Evolutionary conservation across 2,888 invertebrate species (phyloP).

Genomic region (Eremobia ochroleuca): DNA sequence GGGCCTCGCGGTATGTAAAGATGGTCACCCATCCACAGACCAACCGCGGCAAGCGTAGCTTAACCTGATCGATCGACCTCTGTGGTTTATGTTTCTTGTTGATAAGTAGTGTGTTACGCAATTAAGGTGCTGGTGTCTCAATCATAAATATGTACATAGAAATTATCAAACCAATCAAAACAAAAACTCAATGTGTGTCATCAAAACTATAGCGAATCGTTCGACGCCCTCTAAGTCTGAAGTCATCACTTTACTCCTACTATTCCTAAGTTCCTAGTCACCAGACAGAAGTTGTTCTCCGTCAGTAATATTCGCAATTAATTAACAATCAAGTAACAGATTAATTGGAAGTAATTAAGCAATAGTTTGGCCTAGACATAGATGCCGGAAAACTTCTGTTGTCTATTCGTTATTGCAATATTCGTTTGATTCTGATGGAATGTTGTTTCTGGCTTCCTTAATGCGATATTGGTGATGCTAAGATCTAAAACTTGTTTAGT

Average conservation of each 20-base stretch:
- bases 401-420: constrained; percentile 4
- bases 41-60: too few species aligned
- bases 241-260: constrained; percentile 22
- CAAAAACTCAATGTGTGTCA: too few species aligned
- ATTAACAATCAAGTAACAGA: neutral
- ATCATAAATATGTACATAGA: too few species aligned
- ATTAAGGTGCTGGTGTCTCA: too few species aligned
- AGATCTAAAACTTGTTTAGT: neutral
- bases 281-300: constrained; percentile 3
- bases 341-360: constrained; percentile 21
- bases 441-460: neutral
- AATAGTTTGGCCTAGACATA: constrained; percentile 39
- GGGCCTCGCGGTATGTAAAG: too few species aligned
- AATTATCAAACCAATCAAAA: too few species aligned
- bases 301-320: neutral
- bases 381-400: constrained; percentile 1
- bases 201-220: constrained; percentile 30
- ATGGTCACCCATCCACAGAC: too few species aligned
- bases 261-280: neutral
- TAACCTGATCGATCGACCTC: too few species aligned
- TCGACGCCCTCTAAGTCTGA: constrained; percentile 18
- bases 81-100: too few species aligned
- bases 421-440: constrained; percentile 17
- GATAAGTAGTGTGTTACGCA: too few species aligned
- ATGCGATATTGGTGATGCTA: neutral